phyloP scores from a whole-genome alignment of 2,113 vertebrate genomes.

The Percopsis transmontana region DNA sequence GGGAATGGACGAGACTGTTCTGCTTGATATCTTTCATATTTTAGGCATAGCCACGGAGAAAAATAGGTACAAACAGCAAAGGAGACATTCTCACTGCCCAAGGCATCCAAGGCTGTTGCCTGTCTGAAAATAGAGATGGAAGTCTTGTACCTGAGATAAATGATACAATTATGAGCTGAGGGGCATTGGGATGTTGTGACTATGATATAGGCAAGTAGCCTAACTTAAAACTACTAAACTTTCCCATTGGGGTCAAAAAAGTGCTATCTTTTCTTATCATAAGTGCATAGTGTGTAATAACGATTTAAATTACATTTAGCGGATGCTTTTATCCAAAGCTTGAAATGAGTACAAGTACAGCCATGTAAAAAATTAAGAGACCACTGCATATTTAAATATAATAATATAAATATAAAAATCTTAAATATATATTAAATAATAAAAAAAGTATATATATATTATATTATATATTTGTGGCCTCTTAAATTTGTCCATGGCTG shows the following conservation, averaged over 20 bases:
- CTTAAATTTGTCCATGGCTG: too few species aligned
- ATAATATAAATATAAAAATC: too few species aligned
- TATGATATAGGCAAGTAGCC: slow-evolving; percentile 26
- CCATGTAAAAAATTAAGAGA: too few species aligned
- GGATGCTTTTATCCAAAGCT: background rate
- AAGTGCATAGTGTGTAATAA: too few species aligned
- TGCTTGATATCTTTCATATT: slow-evolving; percentile 43
- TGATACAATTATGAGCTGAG: slow-evolving; percentile 47
- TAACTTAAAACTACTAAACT: background rate
- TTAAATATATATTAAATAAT: too few species aligned
- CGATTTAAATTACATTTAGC: background rate
- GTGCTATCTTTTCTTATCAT: background rate
- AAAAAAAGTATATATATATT: too few species aligned
- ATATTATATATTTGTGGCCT: too few species aligned
- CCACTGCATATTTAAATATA: too few species aligned
- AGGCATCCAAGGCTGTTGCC: slow-evolving; percentile 35
- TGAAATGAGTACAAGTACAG: too few species aligned
- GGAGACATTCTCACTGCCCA: slow-evolving; percentile 29
- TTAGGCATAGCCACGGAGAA: slow-evolving; percentile 24
- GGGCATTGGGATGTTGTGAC: slow-evolving; percentile 16
- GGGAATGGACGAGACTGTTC: slow-evolving; percentile 2
- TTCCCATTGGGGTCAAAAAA: background rate
- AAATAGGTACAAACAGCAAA: slow-evolving; percentile 24
- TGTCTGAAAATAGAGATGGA: slow-evolving; percentile 48
- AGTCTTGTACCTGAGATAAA: slow-evolving; percentile 35